A percentile compares a stretch with the other conserved stretches of the same genome.
Conservation (phyloP, 2,113 vertebrate species). For the Myiozetetes cayanensis region DNA sequence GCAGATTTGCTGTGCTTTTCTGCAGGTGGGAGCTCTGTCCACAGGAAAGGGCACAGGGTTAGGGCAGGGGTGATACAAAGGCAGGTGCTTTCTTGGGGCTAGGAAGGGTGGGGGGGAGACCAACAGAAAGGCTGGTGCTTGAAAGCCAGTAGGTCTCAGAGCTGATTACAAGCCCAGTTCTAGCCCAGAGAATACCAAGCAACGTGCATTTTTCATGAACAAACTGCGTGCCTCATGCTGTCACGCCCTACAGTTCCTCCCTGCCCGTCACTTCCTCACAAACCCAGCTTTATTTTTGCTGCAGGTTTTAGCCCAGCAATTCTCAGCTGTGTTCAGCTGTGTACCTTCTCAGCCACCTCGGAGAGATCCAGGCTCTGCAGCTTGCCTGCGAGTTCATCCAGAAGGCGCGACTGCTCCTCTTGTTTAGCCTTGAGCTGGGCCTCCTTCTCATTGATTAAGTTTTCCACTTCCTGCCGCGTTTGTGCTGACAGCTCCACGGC, state of each 20-base stretch:
- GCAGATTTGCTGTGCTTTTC: background rate
- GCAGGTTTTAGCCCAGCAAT: fast-evolving
- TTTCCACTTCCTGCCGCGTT: conserved; percentile 79
- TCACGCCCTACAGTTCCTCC: background rate
- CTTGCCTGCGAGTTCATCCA: conserved; percentile 90
- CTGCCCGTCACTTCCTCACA: fast-evolving
- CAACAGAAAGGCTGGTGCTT: background rate
- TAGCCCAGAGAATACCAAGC: background rate
- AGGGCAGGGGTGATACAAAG: background rate
- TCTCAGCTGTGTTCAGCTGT: background rate
- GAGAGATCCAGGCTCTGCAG: conserved; percentile 90
- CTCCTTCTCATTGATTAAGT: conserved; percentile 78
- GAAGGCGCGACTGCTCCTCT: conserved; percentile 81
- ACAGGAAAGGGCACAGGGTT: background rate
- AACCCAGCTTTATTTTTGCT: background rate
- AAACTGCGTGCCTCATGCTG: fast-evolving
- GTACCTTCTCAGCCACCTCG: conserved; percentile 83
- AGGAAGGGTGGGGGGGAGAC: background rate
- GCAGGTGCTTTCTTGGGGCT: background rate
- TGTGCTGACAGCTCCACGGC: conserved; percentile 75
- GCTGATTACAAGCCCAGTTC: background rate
- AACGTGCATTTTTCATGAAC: fast-evolving
- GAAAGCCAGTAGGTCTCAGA: background rate
- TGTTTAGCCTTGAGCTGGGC: conserved; percentile 80
- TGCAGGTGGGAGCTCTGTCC: fast-evolving